These are phyloP conservation scores for Theocolax elegans DNA, from an alignment of 1,140 invertebrate genomes.

Conservation along the genomic window DNA sequence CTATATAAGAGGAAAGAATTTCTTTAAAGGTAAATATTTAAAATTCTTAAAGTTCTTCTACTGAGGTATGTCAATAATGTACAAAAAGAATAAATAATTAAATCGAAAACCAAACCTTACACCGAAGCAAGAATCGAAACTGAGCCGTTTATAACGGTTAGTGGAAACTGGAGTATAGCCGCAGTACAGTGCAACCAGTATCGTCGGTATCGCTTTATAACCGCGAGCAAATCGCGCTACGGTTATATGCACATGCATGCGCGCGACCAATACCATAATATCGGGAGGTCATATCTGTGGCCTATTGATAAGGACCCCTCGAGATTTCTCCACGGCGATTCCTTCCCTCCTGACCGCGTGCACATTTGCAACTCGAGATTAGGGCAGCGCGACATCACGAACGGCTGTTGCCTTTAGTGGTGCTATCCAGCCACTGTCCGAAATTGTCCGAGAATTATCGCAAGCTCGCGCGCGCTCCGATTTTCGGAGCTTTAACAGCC, in stretches of 20 bases:
- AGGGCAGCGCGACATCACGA: background rate
- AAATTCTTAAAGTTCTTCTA: too few relatives aligned
- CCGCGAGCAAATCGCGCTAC: background rate
- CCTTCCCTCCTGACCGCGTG: too few relatives aligned
- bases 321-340: background rate
- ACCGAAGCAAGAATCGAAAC: too few relatives aligned
- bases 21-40: too few relatives aligned
- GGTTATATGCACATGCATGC: background rate
- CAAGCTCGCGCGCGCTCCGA: background rate
- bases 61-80: too few relatives aligned
- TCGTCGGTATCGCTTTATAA: constrained; percentile 18
- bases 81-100: too few relatives aligned
- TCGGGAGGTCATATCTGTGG: constrained; percentile 1
- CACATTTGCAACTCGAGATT: constrained; percentile 24
- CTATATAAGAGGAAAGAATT: too few relatives aligned
- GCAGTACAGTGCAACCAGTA: background rate
- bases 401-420: too few relatives aligned
- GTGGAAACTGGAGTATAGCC: background rate
- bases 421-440: background rate
- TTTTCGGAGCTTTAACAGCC: constrained; percentile 40
- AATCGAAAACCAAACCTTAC: too few relatives aligned
- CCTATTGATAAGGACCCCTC: constrained; percentile 19
- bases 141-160: too few relatives aligned
- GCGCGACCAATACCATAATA: background rate
- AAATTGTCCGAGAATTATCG: constrained; percentile 2